Percentiles rank a stretch among this genome's conserved stretches.
These are phyloP conservation scores for Ranitomeya variabilis DNA, from an alignment of 2,113 vertebrate species.

Conservation along the genomic window DNA sequence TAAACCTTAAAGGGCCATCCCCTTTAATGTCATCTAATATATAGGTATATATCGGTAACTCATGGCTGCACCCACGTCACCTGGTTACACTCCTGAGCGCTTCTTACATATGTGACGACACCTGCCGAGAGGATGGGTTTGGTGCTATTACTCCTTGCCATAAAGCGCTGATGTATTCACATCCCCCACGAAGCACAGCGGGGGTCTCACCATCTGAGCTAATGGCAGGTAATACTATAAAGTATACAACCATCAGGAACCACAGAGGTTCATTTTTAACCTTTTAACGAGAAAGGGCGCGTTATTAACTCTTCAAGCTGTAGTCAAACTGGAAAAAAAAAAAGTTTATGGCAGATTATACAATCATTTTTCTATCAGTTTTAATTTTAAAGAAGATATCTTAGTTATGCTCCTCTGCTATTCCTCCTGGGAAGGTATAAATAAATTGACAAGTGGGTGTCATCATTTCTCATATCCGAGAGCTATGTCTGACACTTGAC, in stretches of 20 bases:
- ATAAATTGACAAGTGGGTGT: no score
- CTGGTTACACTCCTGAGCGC: slow-evolving; percentile 12
- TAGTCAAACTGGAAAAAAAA: not conserved
- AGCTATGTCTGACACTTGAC: no score
- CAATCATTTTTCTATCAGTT: no score
- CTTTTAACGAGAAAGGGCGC: not conserved
- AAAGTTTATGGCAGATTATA: not conserved
- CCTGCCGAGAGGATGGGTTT: slow-evolving; percentile 7
- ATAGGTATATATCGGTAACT: not conserved
- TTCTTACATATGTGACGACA: slow-evolving; percentile 13
- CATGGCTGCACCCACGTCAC: not conserved
- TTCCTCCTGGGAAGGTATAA: no score
- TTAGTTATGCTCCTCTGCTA: not conserved
- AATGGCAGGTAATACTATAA: slow-evolving; percentile 34
- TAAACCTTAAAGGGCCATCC: no score
- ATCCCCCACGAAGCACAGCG: slow-evolving; percentile 45
- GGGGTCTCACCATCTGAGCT: slow-evolving; percentile 16
- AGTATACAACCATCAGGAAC: not conserved
- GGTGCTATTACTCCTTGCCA: slow-evolving; percentile 1
- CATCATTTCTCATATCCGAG: no score
- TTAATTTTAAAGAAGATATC: no score
- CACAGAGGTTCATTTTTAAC: not conserved
- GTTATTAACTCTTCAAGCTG: not conserved
- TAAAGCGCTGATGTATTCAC: slow-evolving; percentile 22
- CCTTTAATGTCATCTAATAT: not conserved